Evolutionary conservation across 2,113 vertebrate genomes (phyloP).

Genomic region (Chaetura pelagica): DNA sequence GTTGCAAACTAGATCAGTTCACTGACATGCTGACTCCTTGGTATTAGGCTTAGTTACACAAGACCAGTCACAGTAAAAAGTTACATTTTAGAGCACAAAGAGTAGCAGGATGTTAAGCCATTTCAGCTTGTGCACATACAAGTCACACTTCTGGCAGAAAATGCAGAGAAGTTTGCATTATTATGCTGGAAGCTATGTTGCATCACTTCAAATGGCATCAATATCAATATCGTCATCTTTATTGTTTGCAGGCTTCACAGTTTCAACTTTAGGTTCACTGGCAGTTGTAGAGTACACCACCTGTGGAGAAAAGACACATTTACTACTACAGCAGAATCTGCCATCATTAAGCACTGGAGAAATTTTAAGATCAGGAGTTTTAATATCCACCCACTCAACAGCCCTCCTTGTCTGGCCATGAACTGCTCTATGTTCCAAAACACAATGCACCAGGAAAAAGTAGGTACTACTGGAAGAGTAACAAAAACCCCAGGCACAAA

Average conservation of each 20-base stretch:
- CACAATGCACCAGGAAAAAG: rapidly evolving
- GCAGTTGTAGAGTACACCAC: slow-evolving; percentile 95
- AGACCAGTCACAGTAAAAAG: slow-evolving; percentile 80
- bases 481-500: too few relatives aligned
- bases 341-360: rapidly evolving
- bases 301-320: slow-evolving; percentile 66
- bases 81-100: slow-evolving; percentile 75
- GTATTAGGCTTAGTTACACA: slow-evolving; percentile 78
- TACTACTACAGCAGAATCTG: background rate
- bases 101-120: slow-evolving; percentile 80
- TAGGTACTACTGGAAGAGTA: background rate
- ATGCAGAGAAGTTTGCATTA: slow-evolving; percentile 69
- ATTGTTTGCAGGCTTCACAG: slow-evolving; percentile 86
- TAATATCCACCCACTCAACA: rapidly evolving
- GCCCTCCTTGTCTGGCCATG: rapidly evolving
- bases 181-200: slow-evolving; percentile 72
- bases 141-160: slow-evolving; percentile 80
- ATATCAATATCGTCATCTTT: slow-evolving; percentile 99
- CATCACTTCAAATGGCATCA: slow-evolving; percentile 90
- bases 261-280: slow-evolving; percentile 94
- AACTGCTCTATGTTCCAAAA: rapidly evolving
- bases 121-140: slow-evolving; percentile 78
- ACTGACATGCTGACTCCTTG: slow-evolving; percentile 73
- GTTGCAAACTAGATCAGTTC: slow-evolving; percentile 81
- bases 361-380: background rate